Conservation (phyloP, 2,113 vertebrate species). For the Rissa tridactyla region DNA sequence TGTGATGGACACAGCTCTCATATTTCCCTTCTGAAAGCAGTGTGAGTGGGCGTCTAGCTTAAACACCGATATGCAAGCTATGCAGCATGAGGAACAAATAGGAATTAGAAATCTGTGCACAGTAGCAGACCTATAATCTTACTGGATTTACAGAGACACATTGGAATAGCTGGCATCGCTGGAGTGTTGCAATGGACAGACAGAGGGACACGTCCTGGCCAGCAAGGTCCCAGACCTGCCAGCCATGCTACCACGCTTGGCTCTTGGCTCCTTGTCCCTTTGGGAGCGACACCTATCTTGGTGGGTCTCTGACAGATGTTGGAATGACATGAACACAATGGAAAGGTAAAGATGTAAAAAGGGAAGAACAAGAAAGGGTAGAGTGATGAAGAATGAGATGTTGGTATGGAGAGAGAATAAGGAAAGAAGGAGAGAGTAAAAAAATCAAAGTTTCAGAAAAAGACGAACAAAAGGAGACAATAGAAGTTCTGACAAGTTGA, state of each 20-base stretch:
- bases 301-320: neutral
- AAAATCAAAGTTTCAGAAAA: neutral
- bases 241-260: rapidly evolving
- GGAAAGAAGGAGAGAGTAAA: neutral
- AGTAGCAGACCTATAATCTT: neutral
- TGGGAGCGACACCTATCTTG: neutral
- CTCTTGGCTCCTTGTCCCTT: neutral
- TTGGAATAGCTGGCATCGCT: neutral
- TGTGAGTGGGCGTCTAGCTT: rapidly evolving
- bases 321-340: neutral
- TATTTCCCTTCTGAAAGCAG: neutral
- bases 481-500: neutral
- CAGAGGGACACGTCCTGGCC: neutral
- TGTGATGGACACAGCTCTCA: neutral
- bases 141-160: neutral
- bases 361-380: neutral
- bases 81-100: neutral
- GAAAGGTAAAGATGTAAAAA: neutral
- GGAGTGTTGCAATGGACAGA: neutral
- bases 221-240: neutral
- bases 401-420: neutral
- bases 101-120: neutral
- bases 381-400: neutral
- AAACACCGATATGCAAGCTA: neutral
- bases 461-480: neutral